These are phyloP conservation scores for Berghia stephanieae DNA, from an alignment of 1,140 invertebrate genomes.

Conservation along the genomic window DNA sequence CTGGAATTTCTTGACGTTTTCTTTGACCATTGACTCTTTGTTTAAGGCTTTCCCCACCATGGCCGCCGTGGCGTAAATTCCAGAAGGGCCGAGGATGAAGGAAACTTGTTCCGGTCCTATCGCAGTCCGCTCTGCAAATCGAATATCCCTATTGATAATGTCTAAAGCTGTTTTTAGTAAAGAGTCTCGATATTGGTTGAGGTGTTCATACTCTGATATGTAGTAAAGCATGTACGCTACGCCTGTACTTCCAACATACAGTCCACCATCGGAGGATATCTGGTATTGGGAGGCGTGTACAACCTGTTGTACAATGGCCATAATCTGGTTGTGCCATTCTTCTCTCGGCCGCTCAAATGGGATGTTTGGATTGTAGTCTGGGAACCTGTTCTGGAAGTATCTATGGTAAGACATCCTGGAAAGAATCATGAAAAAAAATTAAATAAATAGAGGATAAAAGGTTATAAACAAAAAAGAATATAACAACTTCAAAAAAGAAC, in stretches of 20 bases:
- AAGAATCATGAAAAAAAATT: no score
- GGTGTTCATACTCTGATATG: slow-evolving; percentile 54
- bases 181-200: slow-evolving; percentile 48
- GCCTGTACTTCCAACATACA: slow-evolving; percentile 69
- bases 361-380: slow-evolving; percentile 48
- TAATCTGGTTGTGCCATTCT: slow-evolving; percentile 46
- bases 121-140: neutral
- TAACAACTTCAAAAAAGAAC: no score
- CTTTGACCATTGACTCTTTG: slow-evolving; percentile 42
- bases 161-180: slow-evolving; percentile 54
- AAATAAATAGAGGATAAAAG: no score
- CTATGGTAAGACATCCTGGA: no score
- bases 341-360: slow-evolving; percentile 41
- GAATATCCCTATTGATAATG: slow-evolving; percentile 8
- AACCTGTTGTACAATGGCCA: slow-evolving; percentile 43
- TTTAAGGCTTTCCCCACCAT: slow-evolving; percentile 58
- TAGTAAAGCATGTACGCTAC: slow-evolving; percentile 68
- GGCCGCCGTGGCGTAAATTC: slow-evolving; percentile 65
- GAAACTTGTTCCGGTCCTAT: slow-evolving; percentile 50
- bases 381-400: slow-evolving; percentile 60
- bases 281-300: slow-evolving; percentile 43
- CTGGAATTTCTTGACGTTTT: slow-evolving; percentile 56
- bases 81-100: slow-evolving; percentile 68
- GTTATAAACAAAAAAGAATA: no score
- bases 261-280: slow-evolving; percentile 64